phyloP scores from a whole-genome alignment of 2,888 invertebrate species.

The Cetonia aurata region DNA sequence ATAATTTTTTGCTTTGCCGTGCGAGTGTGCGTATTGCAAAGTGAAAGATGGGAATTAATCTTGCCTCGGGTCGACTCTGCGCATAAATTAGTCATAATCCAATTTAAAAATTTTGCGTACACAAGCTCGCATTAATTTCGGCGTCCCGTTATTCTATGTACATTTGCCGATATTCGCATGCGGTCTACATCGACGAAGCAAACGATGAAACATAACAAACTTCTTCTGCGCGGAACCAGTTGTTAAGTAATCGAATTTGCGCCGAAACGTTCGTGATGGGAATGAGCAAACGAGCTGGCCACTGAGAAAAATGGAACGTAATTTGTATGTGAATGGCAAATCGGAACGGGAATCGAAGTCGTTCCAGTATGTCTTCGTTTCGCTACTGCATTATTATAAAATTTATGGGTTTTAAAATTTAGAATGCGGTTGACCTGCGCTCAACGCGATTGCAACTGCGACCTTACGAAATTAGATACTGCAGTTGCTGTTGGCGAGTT shows the following conservation, averaged over 20 bases:
- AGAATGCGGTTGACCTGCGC: no score
- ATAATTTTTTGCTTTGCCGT: constrained; percentile 11
- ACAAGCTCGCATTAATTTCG: constrained; percentile 35
- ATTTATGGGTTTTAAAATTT: no score
- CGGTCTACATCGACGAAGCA: neutral
- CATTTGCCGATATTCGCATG: constrained; percentile 1
- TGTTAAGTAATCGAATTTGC: constrained; percentile 33
- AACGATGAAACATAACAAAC: constrained; percentile 33
- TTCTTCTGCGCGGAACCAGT: constrained; percentile 16
- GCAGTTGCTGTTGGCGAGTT: no score
- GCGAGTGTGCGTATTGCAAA: constrained; percentile 18
- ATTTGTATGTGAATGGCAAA: constrained; percentile 11
- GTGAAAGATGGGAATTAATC: constrained; percentile 35
- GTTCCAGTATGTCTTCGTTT: neutral
- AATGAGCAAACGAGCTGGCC: constrained; percentile 11
- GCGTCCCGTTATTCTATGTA: neutral
- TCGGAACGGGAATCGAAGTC: constrained; percentile 5
- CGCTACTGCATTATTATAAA: no score
- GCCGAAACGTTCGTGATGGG: constrained; percentile 31
- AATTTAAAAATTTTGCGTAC: constrained; percentile 40
- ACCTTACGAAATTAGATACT: no score
- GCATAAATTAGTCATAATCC: constrained; percentile 41
- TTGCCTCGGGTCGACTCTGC: constrained; percentile 28
- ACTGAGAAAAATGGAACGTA: constrained; percentile 21
- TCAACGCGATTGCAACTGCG: no score